Evolutionary conservation across 2,888 invertebrate species (phyloP).

Genomic region (Ormyrus nitidulus): DNA sequence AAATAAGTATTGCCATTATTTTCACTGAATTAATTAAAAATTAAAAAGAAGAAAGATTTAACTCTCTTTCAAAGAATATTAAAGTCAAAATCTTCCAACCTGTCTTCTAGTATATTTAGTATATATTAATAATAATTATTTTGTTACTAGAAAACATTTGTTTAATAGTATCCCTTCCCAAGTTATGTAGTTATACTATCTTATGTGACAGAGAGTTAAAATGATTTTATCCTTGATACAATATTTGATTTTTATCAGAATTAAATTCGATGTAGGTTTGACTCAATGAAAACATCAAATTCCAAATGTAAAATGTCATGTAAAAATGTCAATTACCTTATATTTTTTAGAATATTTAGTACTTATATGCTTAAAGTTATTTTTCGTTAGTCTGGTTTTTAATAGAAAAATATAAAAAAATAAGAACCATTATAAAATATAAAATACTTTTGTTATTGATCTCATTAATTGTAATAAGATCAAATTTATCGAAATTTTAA

Average conservation of each 20-base stretch:
- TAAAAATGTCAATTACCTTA: slow-evolving; percentile 28
- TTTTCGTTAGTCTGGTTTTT: slow-evolving; percentile 6
- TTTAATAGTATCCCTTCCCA: slow-evolving; percentile 24
- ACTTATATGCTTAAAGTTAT: slow-evolving; percentile 25
- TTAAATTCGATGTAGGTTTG: background rate
- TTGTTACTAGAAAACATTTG: slow-evolving; percentile 30
- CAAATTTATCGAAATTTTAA: slow-evolving; percentile 32
- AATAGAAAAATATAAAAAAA: slow-evolving; percentile 11
- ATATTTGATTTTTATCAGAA: slow-evolving; percentile 25
- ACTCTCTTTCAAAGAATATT: slow-evolving; percentile 13
- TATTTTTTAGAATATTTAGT: slow-evolving; percentile 24
- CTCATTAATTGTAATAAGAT: slow-evolving; percentile 28
- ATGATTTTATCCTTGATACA: slow-evolving; percentile 12
- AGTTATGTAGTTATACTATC: slow-evolving; percentile 20
- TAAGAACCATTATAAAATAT: slow-evolving; percentile 4
- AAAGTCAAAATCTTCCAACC: slow-evolving; percentile 45
- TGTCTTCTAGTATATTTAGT: slow-evolving; percentile 52
- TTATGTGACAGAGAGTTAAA: slow-evolving; percentile 21
- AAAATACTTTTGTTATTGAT: slow-evolving; percentile 28
- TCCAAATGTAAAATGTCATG: background rate
- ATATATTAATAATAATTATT: slow-evolving; percentile 23
- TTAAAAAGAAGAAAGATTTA: slow-evolving; percentile 7
- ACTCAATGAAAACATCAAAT: background rate
- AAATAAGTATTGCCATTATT: background rate
- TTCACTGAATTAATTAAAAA: background rate